A percentile compares a stretch with the other conserved stretches of the same genome.
These are phyloP conservation scores for Rhinichthys klamathensis DNA, from an alignment of 2,113 vertebrate species.

Conservation along the genomic window DNA sequence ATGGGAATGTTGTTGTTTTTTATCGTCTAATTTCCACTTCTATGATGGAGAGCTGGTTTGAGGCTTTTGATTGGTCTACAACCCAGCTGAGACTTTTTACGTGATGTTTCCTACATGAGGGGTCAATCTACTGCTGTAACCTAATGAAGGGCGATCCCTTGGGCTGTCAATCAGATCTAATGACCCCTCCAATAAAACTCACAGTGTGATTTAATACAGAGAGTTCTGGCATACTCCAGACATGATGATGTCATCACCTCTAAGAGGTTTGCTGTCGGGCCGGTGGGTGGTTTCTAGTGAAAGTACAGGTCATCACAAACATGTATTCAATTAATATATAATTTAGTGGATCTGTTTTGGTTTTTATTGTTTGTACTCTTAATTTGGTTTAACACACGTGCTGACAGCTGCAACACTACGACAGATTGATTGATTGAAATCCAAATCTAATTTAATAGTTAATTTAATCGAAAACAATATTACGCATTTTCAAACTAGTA, in stretches of 20 bases:
- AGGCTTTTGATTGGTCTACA: not conserved
- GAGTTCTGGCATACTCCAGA: not conserved
- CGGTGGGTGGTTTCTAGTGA: not conserved
- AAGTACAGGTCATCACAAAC: not conserved
- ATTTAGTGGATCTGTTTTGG: conserved; percentile 8
- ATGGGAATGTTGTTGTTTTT: not conserved
- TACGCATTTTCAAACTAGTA: not conserved
- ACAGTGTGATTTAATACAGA: not conserved
- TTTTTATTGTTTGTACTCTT: not conserved
- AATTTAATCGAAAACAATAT: not conserved
- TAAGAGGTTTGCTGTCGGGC: not conserved
- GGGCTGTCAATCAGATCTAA: conserved; percentile 8
- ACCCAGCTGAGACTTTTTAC: not conserved
- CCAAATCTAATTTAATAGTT: not conserved
- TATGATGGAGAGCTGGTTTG: not conserved
- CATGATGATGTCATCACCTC: not conserved
- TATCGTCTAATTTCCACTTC: too few relatives aligned
- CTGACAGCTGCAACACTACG: not conserved
- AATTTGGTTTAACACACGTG: not conserved
- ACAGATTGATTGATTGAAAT: not conserved
- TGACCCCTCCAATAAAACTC: not conserved
- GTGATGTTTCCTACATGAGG: not conserved
- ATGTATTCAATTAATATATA: not conserved
- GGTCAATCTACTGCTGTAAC: not conserved
- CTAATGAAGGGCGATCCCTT: not conserved